phyloP scores from a whole-genome alignment of 1,140 invertebrate genomes.

The Vollenhovia emeryi region DNA sequence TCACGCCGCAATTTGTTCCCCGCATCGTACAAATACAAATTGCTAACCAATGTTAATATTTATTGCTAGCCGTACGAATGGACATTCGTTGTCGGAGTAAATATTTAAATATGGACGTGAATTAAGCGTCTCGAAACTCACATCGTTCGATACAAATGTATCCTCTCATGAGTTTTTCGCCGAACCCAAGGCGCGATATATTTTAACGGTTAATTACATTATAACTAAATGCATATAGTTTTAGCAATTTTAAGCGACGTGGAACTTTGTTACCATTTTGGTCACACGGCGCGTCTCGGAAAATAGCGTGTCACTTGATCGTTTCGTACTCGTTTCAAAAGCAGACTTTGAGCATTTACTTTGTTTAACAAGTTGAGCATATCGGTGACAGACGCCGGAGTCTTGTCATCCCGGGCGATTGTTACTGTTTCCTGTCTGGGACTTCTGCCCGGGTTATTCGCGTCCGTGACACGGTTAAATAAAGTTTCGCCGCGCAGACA shows the following conservation, averaged over 20 bases:
- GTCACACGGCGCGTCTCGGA: neutral
- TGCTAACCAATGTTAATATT: neutral
- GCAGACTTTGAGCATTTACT: constrained; percentile 43
- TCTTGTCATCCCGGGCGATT: constrained; percentile 23
- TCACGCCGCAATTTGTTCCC: neutral
- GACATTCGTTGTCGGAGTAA: neutral
- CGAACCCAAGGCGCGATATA: neutral
- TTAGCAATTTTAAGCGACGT: neutral
- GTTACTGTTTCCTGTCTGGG: neutral
- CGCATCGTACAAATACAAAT: neutral
- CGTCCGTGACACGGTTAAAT: constrained; percentile 24
- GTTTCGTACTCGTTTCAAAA: constrained; percentile 22
- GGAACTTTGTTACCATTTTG: neutral
- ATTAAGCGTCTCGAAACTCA: neutral
- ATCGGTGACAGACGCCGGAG: constrained; percentile 16
- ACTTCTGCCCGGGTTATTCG: constrained; percentile 24
- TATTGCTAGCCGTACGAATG: neutral
- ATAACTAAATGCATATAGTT: neutral
- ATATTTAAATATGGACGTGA: neutral
- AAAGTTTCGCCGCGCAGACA: constrained; percentile 12
- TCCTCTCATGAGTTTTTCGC: neutral
- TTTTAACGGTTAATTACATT: neutral
- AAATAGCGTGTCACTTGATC: constrained; percentile 22
- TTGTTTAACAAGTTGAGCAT: constrained; percentile 36
- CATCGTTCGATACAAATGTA: neutral